Evolutionary conservation across 2,113 vertebrate genomes (phyloP), one percentile per base, ranked within the genome.

Genomic region (Bos indicus): DNA sequence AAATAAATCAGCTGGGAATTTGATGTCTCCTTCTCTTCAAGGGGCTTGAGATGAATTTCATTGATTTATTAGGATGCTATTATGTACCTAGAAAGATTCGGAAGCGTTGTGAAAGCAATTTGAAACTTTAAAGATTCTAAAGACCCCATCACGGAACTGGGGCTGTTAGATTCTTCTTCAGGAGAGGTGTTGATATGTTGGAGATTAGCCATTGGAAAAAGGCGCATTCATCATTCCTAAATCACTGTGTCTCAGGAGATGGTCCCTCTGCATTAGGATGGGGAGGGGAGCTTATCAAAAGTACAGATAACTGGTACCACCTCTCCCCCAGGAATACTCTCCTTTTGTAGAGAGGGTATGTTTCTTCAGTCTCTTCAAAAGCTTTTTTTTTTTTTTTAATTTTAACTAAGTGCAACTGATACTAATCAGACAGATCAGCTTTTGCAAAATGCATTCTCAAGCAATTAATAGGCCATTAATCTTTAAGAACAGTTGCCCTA

Each of bases 381-480:
- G 30, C 6, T 28, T 43, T 40, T 59, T 26, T 25, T 26, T 25
- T 36, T 77, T 26, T 43, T 77, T 80, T 23, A 12, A 13, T 84
- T 84, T 67, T 60, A 90, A 51, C 36, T 62, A 56, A 74, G 77
- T 67, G 11, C 57, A 94, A 77, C 77, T 90, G 81, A 86, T 90
- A 81, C 36, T 92, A 93, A 91, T 74, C 78, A 86, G n/a, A 40
- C 26, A 88, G 60, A 78, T 90, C 19, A n/a, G 7, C n/a, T 56
- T 94, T 90, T 83, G 23, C 60, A 90, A 97, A 94, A 88, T 43
- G 46, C 77, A 28, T 90, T 88, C 67, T 78, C n/a, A 94, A 94
- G 67, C 88, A 94, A 81, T 95, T 95, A 92, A 94, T 77, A 60
- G 67, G 6, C 6, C 84, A 78, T 94, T 94, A 80, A 97, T 91